Percentiles rank a stretch among this genome's conserved stretches.
These are phyloP conservation scores for Actinopyga echinites DNA, from an alignment of 53 echinoderm and acorn worm genomes.

Conservation along the genomic window DNA sequence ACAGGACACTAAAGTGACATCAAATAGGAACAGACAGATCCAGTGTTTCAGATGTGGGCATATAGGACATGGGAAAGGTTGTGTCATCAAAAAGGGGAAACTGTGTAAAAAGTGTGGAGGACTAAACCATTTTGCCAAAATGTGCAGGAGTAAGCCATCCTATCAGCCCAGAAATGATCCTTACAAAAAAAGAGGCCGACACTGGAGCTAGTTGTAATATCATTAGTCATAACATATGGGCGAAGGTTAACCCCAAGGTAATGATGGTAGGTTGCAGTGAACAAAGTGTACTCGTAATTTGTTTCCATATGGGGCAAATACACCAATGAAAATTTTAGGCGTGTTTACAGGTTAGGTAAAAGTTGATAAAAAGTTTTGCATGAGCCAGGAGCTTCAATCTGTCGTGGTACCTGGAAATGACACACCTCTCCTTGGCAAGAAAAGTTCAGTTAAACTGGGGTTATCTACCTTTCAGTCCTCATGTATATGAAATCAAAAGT, in stretches of 20 bases:
- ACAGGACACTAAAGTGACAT: too few species aligned
- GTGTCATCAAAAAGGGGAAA: neutral
- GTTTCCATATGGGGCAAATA: too few species aligned
- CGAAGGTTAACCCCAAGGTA: too few species aligned
- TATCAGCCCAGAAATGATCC: neutral
- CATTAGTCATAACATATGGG: neutral
- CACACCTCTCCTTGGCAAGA: neutral
- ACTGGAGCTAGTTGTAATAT: slow-evolving; percentile 14
- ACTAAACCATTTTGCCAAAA: neutral
- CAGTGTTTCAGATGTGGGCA: too few species aligned
- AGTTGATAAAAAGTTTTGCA: too few species aligned
- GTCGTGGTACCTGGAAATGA: too few species aligned
- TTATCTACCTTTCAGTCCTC: neutral
- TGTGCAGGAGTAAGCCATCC: neutral
- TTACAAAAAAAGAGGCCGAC: too few species aligned
- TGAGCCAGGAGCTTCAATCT: neutral
- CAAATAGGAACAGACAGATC: neutral
- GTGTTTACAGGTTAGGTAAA: too few species aligned
- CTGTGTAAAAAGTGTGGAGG: neutral
- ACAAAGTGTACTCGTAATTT: too few species aligned
- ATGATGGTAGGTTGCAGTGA: too few species aligned
- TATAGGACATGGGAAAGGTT: too few species aligned
- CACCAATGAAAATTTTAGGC: too few species aligned
- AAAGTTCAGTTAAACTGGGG: neutral
- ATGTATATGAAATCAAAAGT: slow-evolving; percentile 6